Conservation (phyloP, 2,113 vertebrate species). For the Paramormyrops kingsleyae region DNA sequence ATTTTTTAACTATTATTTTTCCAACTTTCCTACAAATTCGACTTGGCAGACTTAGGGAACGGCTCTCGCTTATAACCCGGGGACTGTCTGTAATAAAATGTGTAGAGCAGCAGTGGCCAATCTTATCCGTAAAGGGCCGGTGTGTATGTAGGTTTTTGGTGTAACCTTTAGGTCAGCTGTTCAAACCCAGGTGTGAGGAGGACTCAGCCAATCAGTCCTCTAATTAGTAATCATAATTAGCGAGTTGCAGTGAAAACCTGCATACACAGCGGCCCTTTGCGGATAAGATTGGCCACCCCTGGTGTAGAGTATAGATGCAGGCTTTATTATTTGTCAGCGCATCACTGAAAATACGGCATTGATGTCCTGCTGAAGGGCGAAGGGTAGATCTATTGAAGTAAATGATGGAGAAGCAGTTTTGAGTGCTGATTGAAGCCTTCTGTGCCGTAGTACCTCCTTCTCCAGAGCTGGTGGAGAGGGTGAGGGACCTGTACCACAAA, state of each 20-base stretch:
- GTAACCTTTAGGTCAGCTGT: too few relatives aligned
- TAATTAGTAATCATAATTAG: too few relatives aligned
- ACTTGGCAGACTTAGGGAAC: not conserved
- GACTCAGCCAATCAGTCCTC: too few relatives aligned
- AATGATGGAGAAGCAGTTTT: not conserved
- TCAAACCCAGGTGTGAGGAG: too few relatives aligned
- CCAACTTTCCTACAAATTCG: not conserved
- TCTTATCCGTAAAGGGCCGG: too few relatives aligned
- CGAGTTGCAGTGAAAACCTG: too few relatives aligned
- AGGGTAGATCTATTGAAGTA: not conserved
- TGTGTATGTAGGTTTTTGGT: too few relatives aligned
- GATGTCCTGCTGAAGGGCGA: not conserved
- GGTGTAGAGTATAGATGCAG: not conserved
- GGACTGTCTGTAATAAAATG: not conserved
- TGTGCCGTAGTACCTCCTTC: conserved; percentile 75
- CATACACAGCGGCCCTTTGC: too few relatives aligned
- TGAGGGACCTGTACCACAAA: conserved; percentile 91
- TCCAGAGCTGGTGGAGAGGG: conserved; percentile 87
- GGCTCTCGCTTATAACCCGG: not conserved
- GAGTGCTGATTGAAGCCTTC: not conserved
- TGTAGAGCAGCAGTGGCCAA: not conserved
- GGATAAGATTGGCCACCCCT: too few relatives aligned
- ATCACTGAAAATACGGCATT: not conserved
- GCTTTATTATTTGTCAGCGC: not conserved
- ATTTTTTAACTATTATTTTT: not conserved